Evolutionary conservation across 2,797 vertebrate genomes (phyloP).

Genomic region (Scolopax rusticola): DNA sequence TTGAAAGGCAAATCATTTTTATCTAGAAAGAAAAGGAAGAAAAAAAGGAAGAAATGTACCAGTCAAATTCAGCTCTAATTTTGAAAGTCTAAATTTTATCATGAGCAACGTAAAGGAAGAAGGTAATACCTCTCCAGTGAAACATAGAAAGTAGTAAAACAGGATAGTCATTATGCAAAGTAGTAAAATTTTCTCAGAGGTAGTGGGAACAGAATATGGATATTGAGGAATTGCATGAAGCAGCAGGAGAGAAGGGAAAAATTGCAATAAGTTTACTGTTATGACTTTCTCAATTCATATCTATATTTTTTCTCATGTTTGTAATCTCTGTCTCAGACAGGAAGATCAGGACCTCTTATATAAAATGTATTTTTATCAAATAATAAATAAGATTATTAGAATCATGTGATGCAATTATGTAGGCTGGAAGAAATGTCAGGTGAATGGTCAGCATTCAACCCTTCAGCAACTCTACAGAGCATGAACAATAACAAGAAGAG

Average conservation of each 20-base stretch:
- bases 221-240: neutral
- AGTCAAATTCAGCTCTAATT: neutral
- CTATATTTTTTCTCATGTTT: neutral
- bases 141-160: neutral
- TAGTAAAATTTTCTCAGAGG: neutral
- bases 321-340: neutral
- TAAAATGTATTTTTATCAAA: neutral
- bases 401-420: neutral
- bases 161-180: neutral
- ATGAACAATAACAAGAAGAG: neutral
- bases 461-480: neutral
- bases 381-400: neutral
- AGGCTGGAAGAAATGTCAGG: neutral
- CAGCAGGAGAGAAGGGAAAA: neutral
- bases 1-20: neutral
- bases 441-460: neutral
- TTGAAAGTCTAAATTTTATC: neutral
- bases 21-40: neutral
- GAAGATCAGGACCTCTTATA: neutral
- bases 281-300: neutral
- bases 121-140: neutral
- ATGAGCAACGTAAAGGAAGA: neutral
- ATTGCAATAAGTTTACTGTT: neutral
- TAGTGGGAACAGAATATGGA: neutral
- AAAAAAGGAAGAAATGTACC: neutral